Percentiles rank a stretch among this genome's conserved stretches.
phyloP scores from a whole-genome alignment of 2,113 vertebrate genomes.

The Garra rufa region DNA sequence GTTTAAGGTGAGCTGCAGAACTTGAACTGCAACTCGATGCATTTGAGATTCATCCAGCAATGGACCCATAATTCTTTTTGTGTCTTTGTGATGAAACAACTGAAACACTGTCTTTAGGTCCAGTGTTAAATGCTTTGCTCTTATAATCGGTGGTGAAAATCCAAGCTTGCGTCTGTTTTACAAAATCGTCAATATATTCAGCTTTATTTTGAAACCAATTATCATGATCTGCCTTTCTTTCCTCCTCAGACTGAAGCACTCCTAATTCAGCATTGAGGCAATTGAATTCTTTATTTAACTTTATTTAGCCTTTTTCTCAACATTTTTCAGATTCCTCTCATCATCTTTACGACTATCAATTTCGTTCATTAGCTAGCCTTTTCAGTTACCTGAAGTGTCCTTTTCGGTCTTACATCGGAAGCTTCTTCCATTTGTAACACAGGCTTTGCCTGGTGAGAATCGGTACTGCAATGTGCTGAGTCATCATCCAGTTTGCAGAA shows the following conservation, averaged over 20 bases:
- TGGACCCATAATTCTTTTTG: neutral
- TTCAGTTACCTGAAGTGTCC: neutral
- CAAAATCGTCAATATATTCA: neutral
- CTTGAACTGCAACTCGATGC: neutral
- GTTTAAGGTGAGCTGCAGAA: neutral
- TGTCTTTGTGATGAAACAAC: neutral
- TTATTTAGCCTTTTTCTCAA: neutral
- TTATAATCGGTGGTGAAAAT: neutral
- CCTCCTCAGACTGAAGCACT: neutral
- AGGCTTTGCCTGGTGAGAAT: neutral
- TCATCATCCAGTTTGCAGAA: neutral
- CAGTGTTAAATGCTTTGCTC: neutral
- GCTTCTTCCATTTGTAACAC: neutral
- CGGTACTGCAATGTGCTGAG: neutral
- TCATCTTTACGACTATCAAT: too few species aligned
- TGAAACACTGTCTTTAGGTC: neutral
- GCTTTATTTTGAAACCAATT: neutral
- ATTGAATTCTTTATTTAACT: neutral
- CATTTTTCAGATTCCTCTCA: too few species aligned
- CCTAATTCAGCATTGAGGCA: neutral
- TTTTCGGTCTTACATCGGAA: neutral
- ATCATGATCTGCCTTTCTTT: conserved; percentile 3
- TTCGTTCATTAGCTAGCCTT: neutral
- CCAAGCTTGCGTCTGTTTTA: neutral
- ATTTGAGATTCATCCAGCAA: neutral